A percentile compares a stretch with the other conserved stretches of the same genome.
Evolutionary conservation across 2,888 invertebrate genomes (phyloP).

Genomic region (Syrista parreyssii): DNA sequence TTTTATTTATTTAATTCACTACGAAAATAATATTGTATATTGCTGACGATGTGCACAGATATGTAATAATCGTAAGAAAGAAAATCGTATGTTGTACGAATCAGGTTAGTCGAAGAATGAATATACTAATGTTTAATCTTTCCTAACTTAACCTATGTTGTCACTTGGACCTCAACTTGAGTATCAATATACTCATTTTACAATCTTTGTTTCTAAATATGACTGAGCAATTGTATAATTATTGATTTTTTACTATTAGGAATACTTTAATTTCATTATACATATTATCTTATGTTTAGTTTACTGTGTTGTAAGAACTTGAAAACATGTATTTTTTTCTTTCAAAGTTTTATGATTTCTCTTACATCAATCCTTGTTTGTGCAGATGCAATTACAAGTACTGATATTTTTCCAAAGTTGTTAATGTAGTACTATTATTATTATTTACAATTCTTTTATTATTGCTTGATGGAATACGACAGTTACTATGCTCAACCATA

Average conservation of each 20-base stretch:
- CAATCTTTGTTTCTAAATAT: neutral
- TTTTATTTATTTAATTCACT: slow-evolving; percentile 19
- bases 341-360: too few species aligned
- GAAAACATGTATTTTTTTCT: too few species aligned
- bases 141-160: slow-evolving; percentile 30
- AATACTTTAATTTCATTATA: neutral
- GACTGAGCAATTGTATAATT: neutral
- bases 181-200: neutral
- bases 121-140: slow-evolving; percentile 8
- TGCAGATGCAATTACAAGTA: too few species aligned
- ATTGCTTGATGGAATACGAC: too few species aligned
- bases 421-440: too few species aligned
- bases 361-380: too few species aligned
- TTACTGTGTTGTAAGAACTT: neutral
- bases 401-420: too few species aligned
- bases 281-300: neutral
- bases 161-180: slow-evolving; percentile 5
- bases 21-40: slow-evolving; percentile 10
- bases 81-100: slow-evolving; percentile 21
- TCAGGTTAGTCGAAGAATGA: slow-evolving; percentile 28
- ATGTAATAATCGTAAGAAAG: slow-evolving; percentile 22
- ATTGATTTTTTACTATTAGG: neutral
- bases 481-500: too few species aligned
- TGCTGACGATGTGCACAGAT: slow-evolving; percentile 18
- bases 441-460: too few species aligned